Percentiles rank a stretch among this genome's conserved stretches.
Conservation (phyloP, 2,797 vertebrate species). For the Agapornis canus region DNA sequence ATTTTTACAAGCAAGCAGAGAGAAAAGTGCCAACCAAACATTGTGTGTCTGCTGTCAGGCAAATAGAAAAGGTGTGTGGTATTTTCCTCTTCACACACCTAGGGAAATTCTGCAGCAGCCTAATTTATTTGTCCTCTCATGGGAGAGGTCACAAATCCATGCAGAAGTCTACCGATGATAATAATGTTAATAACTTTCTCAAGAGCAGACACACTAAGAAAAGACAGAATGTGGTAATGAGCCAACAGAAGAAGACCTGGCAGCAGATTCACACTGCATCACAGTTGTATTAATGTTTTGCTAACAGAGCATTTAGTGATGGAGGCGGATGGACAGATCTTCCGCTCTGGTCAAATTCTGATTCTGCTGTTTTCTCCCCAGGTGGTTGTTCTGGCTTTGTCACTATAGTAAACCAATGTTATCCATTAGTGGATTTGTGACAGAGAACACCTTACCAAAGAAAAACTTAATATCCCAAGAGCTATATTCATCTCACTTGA, state of each 20-base stretch:
- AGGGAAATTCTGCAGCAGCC: background rate
- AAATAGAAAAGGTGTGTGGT: background rate
- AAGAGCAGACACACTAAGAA: background rate
- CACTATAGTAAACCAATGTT: background rate
- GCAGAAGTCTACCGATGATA: background rate
- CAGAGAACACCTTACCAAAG: background rate
- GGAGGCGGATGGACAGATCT: background rate
- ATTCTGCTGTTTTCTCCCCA: background rate
- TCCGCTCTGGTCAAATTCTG: background rate
- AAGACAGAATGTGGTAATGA: background rate
- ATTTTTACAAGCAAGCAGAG: background rate
- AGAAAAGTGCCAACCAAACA: background rate
- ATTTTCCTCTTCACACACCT: background rate
- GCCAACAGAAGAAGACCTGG: background rate
- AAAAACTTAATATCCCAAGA: background rate
- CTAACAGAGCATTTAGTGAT: background rate
- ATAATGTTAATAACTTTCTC: background rate
- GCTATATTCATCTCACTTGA: background rate
- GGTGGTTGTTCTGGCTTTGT: background rate
- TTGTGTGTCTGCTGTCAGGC: background rate
- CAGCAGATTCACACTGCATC: background rate
- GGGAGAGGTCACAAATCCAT: background rate
- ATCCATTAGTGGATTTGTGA: background rate
- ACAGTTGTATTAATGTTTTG: background rate
- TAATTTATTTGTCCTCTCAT: background rate